Conservation (phyloP, 2,113 vertebrate species). For the Syngnathus floridae region DNA sequence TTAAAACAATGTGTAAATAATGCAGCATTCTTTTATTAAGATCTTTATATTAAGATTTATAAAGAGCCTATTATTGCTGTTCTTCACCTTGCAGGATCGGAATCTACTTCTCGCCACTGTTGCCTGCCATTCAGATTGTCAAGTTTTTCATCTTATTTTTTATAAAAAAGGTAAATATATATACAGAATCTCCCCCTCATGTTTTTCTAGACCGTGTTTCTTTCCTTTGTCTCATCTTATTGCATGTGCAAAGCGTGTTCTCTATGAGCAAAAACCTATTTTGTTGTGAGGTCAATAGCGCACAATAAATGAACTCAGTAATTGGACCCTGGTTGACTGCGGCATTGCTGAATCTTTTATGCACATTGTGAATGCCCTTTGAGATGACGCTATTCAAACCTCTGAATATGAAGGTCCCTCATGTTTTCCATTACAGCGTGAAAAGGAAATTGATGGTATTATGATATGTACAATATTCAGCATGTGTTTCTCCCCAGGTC, state of each 20-base stretch:
- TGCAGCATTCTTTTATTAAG: background rate
- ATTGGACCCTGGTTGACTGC: constrained; percentile 24
- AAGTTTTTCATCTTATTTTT: constrained; percentile 84
- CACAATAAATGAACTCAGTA: constrained; percentile 24
- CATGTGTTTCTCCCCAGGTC: constrained; percentile 62
- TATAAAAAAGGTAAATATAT: constrained; percentile 81
- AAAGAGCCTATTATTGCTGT: background rate
- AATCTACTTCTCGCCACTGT: constrained; percentile 88
- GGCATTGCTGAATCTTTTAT: constrained; percentile 40
- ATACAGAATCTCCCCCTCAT: too few relatives aligned
- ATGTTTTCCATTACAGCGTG: constrained; percentile 2
- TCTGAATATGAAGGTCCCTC: background rate
- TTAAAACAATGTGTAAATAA: background rate
- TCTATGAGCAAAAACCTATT: constrained; percentile 8
- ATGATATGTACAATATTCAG: background rate
- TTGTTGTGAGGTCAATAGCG: constrained; percentile 12
- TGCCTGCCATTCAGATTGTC: constrained; percentile 86
- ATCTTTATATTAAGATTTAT: background rate
- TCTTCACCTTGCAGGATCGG: constrained; percentile 77
- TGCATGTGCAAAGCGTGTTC: constrained; percentile 27
- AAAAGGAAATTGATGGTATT: constrained; percentile 7
- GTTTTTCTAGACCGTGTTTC: background rate
- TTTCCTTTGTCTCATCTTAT: constrained; percentile 36
- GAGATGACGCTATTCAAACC: constrained; percentile 18
- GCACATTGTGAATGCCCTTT: constrained; percentile 27